Conservation (phyloP, 1,140 invertebrate genomes). For the Euglossa dilemma region DNA sequence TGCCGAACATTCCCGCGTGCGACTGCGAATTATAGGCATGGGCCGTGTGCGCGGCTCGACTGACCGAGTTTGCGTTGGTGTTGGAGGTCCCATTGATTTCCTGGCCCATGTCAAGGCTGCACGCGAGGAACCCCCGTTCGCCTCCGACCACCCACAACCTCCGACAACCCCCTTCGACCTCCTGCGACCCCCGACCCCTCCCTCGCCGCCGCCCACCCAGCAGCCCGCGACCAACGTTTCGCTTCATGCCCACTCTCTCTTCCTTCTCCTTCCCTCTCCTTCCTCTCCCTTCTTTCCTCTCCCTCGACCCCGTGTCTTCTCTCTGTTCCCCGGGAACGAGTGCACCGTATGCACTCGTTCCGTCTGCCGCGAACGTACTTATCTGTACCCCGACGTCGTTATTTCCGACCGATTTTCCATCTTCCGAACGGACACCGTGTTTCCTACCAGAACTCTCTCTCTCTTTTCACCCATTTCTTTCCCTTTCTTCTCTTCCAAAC, state of each 20-base stretch:
- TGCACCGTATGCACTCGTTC: constrained; percentile 43
- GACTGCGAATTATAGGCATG: constrained; percentile 62
- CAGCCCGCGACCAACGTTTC: constrained; percentile 42
- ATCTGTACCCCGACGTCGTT: constrained; percentile 13
- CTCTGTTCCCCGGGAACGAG: constrained; percentile 20
- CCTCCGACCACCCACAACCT: constrained; percentile 65
- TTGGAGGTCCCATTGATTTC: constrained; percentile 82
- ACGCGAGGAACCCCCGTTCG: constrained; percentile 74
- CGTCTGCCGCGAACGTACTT: constrained; percentile 40
- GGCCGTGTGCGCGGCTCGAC: constrained; percentile 68
- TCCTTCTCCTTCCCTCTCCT: constrained; percentile 7
- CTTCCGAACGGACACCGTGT: not conserved
- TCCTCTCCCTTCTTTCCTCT: not conserved
- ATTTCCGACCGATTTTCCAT: constrained; percentile 20
- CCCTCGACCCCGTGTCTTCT: constrained; percentile 11
- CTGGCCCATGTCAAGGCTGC: constrained; percentile 81
- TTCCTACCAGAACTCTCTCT: too few relatives aligned
- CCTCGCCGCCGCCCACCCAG: constrained; percentile 2
- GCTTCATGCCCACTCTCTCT: constrained; percentile 33
- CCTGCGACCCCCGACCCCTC: constrained; percentile 42
- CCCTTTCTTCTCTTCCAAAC: too few relatives aligned
- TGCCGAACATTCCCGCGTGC: constrained; percentile 59
- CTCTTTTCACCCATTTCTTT: not conserved
- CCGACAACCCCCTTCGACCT: constrained; percentile 58
- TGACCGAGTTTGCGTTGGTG: constrained; percentile 78